Conservation (phyloP, 2,888 invertebrate genomes). For the Chrysopilus asiliformis region DNA sequence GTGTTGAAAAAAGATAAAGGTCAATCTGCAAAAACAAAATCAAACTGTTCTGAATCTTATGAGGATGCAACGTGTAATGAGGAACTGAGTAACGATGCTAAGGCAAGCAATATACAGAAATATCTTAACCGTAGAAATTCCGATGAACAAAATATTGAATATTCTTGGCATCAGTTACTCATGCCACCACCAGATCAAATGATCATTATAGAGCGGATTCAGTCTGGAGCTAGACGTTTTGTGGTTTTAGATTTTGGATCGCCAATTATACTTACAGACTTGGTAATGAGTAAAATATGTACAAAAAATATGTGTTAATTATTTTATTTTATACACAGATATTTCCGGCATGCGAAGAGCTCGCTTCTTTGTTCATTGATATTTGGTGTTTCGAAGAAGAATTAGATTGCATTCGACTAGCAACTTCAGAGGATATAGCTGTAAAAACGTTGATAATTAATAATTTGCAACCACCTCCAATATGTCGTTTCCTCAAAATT, state of each 20-base stretch:
- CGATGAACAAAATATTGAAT: constrained; percentile 25
- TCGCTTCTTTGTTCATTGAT: constrained; percentile 77
- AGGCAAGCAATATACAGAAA: constrained; percentile 18
- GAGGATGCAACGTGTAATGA: constrained; percentile 12
- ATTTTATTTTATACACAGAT: constrained; percentile 31
- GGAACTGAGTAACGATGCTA: constrained; percentile 13
- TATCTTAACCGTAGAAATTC: constrained; percentile 18
- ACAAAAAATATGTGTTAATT: neutral
- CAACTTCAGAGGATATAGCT: constrained; percentile 79
- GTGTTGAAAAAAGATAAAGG: too few relatives aligned
- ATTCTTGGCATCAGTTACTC: constrained; percentile 65
- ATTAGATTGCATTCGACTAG: constrained; percentile 68
- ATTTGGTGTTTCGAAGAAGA: constrained; percentile 84
- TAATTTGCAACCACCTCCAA: constrained; percentile 80
- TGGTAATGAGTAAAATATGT: constrained; percentile 35
- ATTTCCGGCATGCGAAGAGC: constrained; percentile 65
- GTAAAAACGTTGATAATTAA: constrained; percentile 70
- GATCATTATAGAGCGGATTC: constrained; percentile 84
- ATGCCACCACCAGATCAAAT: constrained; percentile 71
- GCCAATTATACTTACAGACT: constrained; percentile 71
- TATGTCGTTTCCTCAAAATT: constrained; percentile 82
- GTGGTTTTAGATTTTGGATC: constrained; percentile 87
- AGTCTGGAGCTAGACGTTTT: constrained; percentile 83
- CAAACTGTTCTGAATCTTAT: too few relatives aligned
- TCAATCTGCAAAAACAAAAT: constrained; percentile 13